Base-by-base conservation (phyloP, 2,797 vertebrate species). In the Falco concolor region DNA sequence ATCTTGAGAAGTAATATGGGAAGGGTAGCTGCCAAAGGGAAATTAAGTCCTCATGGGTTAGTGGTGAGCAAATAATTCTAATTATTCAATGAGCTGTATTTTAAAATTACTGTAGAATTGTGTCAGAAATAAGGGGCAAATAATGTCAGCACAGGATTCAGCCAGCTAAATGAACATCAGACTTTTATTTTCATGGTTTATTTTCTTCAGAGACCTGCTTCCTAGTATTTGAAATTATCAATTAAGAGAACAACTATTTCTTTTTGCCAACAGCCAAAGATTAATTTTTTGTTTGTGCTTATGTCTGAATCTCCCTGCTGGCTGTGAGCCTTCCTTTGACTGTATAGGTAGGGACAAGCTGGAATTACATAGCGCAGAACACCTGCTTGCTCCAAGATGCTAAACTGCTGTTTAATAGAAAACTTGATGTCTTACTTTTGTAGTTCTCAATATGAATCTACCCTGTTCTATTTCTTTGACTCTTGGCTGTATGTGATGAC, bases 381-480 rank as follows among this genome's bases (percentile, higher is more conserved):
- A 42, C 28, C 24, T 91, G 67, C 74, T 84, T 88, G 32, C 56
- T 93, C 70, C 27, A 81, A 91, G 69, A 78, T 70, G 36, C 67
- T 95, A 63, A 94, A 87, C 56, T 80, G 52, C 67, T 84, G 56
- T 64, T 87, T 95, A 93, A 74, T 77, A 89, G 89, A 87, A 95
- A 91, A 53, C 56, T 34, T 82, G 77, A 90, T 68, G 56, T 84
- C 93, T 96, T 84, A 59, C 54, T 94, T 47, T 32, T 89, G 56
- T 84, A 64, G 59, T 75, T 92, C 53, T 96, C 75, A 59, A 64
- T 89, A 80, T 60, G 56, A 93, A 87, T 84, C 52, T 73, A 59
- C 67, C 5, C 19, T 72, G 14, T 53, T 63, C 50, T 90, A 38
- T 84, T 91, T 90, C 70, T 90, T 89, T 94, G 72, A 54, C 74